These are phyloP conservation scores for Nixonia krombeini DNA, from an alignment of 1,140 invertebrate species.

Conservation along the genomic window DNA sequence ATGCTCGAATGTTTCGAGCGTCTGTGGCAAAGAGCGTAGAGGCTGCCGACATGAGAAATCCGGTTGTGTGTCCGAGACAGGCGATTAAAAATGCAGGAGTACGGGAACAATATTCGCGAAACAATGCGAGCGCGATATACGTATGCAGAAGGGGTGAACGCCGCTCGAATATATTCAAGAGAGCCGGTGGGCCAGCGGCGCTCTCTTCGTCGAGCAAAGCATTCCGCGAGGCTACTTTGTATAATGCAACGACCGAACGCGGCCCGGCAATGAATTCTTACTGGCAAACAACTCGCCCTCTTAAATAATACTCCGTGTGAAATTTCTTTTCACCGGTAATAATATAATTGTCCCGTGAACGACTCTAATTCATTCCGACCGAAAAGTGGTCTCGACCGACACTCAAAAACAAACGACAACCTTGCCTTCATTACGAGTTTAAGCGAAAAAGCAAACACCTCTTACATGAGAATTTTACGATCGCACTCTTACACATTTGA, in stretches of 20 bases:
- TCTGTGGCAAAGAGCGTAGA: slow-evolving; percentile 19
- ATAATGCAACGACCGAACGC: slow-evolving; percentile 30
- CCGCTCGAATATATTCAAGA: slow-evolving; percentile 27
- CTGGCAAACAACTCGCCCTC: slow-evolving; percentile 17
- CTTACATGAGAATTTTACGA: too few relatives aligned
- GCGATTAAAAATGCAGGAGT: slow-evolving; percentile 48
- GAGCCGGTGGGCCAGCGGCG: slow-evolving; percentile 4
- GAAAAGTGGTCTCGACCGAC: too few relatives aligned
- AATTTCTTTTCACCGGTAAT: neutral
- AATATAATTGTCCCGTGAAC: neutral
- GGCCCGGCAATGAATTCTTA: slow-evolving; percentile 15
- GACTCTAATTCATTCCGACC: too few relatives aligned
- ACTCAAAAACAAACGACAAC: too few relatives aligned
- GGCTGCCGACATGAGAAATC: slow-evolving; percentile 16
- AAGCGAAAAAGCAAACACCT: too few relatives aligned
- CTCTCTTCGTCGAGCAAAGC: slow-evolving; percentile 22
- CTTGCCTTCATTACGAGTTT: too few relatives aligned
- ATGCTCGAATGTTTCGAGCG: slow-evolving; percentile 18
- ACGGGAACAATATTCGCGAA: slow-evolving; percentile 35
- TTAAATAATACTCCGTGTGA: slow-evolving; percentile 21
- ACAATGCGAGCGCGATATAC: slow-evolving; percentile 48
- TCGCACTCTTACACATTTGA: too few relatives aligned
- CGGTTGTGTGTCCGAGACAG: slow-evolving; percentile 26
- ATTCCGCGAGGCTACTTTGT: slow-evolving; percentile 31
- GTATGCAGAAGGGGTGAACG: slow-evolving; percentile 23